Conservation (phyloP, 1,140 invertebrate genomes). For the Drosophila subpulchrella region DNA sequence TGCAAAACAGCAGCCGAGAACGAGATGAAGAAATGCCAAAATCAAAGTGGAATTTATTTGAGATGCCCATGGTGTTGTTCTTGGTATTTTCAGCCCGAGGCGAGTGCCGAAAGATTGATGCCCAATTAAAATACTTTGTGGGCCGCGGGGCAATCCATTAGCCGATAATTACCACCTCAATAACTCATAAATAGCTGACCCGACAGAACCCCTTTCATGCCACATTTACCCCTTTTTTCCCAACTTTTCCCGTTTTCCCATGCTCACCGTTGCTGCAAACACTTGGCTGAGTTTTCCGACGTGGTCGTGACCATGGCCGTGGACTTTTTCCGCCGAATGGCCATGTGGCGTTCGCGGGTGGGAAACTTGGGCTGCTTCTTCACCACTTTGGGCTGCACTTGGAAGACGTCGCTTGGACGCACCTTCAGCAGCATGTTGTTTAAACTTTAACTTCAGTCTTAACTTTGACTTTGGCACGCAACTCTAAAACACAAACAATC, state of each 20-base stretch:
- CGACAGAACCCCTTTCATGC: conserved; percentile 8
- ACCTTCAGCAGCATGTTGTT: conserved; percentile 74
- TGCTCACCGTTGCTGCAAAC: conserved; percentile 53
- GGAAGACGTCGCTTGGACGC: conserved; percentile 78
- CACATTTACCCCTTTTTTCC: not conserved
- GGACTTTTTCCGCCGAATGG: conserved; percentile 86
- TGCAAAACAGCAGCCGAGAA: conserved; percentile 51
- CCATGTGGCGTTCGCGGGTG: conserved; percentile 88
- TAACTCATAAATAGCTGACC: conserved; percentile 65
- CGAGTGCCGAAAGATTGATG: conserved; percentile 63
- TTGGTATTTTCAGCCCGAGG: conserved; percentile 4
- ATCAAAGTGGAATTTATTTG: conserved; percentile 46
- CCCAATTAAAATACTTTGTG: conserved; percentile 74
- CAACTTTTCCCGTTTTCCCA: not conserved
- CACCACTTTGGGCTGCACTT: conserved; percentile 85
- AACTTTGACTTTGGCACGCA: conserved; percentile 21
- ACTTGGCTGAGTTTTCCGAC: conserved; percentile 19
- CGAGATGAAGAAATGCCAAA: conserved; percentile 21
- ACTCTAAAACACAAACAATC: conserved; percentile 64
- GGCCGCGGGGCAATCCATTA: conserved; percentile 49
- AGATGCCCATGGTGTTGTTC: conserved; percentile 24
- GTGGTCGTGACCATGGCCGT: conserved; percentile 32
- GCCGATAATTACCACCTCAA: conserved; percentile 66
- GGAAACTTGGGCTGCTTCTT: conserved; percentile 89
- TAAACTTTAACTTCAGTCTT: conserved; percentile 62